These are phyloP conservation scores for Acleris cristana DNA, from an alignment of 2,888 invertebrate species.

Conservation along the genomic window DNA sequence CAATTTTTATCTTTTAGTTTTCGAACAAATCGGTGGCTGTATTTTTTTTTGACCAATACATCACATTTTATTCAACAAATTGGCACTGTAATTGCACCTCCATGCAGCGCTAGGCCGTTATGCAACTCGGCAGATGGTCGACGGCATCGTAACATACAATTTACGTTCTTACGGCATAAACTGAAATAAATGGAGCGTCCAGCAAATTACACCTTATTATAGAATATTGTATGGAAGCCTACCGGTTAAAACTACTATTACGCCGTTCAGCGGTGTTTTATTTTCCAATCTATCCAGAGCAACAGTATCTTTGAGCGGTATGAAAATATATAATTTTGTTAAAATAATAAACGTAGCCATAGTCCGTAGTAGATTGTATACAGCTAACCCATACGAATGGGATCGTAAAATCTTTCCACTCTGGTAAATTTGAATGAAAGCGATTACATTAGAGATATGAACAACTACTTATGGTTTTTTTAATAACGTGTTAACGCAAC, in stretches of 20 bases:
- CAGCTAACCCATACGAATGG: slow-evolving; percentile 29
- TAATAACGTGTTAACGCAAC: slow-evolving; percentile 10
- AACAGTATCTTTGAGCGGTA: slow-evolving; percentile 16
- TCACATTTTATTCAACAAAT: slow-evolving; percentile 26
- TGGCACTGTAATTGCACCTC: slow-evolving; percentile 38
- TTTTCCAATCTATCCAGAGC: slow-evolving; percentile 16
- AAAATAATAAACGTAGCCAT: slow-evolving; percentile 19
- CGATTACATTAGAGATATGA: slow-evolving; percentile 52
- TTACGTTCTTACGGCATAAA: slow-evolving; percentile 58
- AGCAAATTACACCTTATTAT: slow-evolving; percentile 51
- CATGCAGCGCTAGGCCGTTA: slow-evolving; percentile 48
- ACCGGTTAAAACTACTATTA: slow-evolving; percentile 13
- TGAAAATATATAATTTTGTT: slow-evolving; percentile 10
- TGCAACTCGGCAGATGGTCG: slow-evolving; percentile 53
- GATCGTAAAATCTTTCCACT: slow-evolving; percentile 61
- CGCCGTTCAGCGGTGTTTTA: slow-evolving; percentile 2
- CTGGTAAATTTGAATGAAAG: slow-evolving; percentile 56
- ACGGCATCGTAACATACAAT: slow-evolving; percentile 60
- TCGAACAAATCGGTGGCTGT: not conserved
- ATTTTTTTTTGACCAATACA: not conserved
- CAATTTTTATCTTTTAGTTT: no score
- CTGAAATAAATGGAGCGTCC: slow-evolving; percentile 57
- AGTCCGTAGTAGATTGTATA: slow-evolving; percentile 3
- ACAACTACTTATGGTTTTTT: slow-evolving; percentile 38
- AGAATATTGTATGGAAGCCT: slow-evolving; percentile 31